Base-by-base conservation (phyloP, 37 sponge, comb jelly and placozoan species). In the Oopsacas minuta region DNA sequence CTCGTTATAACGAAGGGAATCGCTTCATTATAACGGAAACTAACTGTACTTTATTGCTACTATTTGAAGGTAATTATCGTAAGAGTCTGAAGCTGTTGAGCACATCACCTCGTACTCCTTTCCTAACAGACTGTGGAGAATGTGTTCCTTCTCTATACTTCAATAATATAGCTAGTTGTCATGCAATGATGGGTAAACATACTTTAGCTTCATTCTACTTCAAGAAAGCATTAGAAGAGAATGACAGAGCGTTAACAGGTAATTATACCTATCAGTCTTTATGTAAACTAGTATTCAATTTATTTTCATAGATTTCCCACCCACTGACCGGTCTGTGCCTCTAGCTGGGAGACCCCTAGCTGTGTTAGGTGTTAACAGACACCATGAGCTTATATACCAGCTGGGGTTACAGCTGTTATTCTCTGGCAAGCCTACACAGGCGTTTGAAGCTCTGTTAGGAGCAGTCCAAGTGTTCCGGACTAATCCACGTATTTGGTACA, bases 141-240 rank as follows among this genome's bases (percentile, higher is more conserved):
- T 92, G 95, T 51, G 89, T 97, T 7, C 90, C 89, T 38, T 91
- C 97, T 20, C 89, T 90, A 83, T 88, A 89, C 87, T 98, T 91
- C 90, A 95, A 95, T 89, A 91, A 93, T 86, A 82, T 98, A n/a
- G 99, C 91, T 36, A 94, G 99, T 69, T 81, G 93, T 36, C 94
- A 98, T 84, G 86, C 49, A 82, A 87, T 90, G 53, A 88, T 98
- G 90, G 90, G 89, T 37, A 89, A 91, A 52, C 89, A 95, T 87
- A 87, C 86, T 36, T 83, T 98, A 35, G 92, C 94, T 37, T 92
- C 92, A 34, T 86, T 89, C 90, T 95, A 93, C 87, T 90, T 91
- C 85, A 86, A 82, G 15, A 92, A 95, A 85, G 96, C 96, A 28
- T 83, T 98, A n/a, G 90, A 93, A 39, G 96, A 92, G 90, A 98